Evolutionary conservation across 2,113 vertebrate genomes (phyloP).

Genomic region (Acrocephalus kingi): DNA sequence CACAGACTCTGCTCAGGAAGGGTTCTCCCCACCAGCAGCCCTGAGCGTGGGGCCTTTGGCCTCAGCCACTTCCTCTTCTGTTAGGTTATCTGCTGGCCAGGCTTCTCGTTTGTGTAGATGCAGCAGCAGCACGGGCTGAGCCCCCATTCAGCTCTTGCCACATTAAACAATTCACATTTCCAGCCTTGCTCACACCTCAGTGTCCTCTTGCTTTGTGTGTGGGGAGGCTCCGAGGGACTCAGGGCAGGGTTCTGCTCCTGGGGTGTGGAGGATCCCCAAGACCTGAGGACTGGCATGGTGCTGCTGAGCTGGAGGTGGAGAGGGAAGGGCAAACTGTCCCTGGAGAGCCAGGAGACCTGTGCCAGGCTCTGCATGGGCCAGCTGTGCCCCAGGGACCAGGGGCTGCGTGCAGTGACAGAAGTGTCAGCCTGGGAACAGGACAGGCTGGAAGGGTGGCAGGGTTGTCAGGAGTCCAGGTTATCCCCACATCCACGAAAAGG

Average conservation of each 20-base stretch:
- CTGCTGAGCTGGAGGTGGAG: neutral
- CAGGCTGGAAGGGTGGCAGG: neutral
- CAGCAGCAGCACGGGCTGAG: accelerated
- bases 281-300: accelerated
- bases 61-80: neutral
- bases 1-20: neutral
- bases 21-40: neutral
- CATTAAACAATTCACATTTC: constrained; percentile 27
- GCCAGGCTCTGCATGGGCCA: neutral
- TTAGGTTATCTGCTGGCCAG: constrained; percentile 20
- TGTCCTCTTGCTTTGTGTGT: neutral
- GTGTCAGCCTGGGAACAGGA: neutral
- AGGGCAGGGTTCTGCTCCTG: neutral
- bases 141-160: neutral
- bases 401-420: neutral
- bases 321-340: neutral
- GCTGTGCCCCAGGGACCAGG: neutral
- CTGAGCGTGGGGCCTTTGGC: neutral
- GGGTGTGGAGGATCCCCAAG: accelerated
- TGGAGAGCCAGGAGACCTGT: accelerated
- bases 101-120: neutral
- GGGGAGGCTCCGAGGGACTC: accelerated
- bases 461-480: neutral
- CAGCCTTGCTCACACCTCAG: neutral
- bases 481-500: accelerated